phyloP scores from a whole-genome alignment of 1,140 invertebrate genomes.

The Meteorus sp. region DNA sequence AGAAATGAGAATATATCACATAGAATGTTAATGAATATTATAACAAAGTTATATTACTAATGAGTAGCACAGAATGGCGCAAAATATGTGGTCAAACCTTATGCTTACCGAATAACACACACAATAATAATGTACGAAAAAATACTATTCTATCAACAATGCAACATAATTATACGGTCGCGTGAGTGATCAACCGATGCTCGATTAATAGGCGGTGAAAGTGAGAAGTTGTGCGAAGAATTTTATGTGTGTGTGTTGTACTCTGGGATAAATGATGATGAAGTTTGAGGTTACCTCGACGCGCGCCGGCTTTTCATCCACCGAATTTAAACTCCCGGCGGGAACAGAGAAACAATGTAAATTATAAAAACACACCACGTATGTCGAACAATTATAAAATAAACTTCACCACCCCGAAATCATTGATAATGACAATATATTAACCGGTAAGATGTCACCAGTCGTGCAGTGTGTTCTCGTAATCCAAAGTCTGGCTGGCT shows the following conservation, averaged over 20 bases:
- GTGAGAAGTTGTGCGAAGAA: slow-evolving; percentile 17
- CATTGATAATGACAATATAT: background rate
- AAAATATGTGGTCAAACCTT: slow-evolving; percentile 2
- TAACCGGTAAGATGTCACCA: slow-evolving; percentile 24
- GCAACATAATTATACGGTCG: background rate
- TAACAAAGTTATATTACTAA: too few species aligned
- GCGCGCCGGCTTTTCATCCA: slow-evolving; percentile 52
- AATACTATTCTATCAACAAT: background rate
- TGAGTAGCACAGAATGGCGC: background rate
- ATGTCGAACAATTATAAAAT: background rate
- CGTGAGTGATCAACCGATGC: background rate
- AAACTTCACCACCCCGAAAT: background rate
- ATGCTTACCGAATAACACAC: too few species aligned
- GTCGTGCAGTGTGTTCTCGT: slow-evolving; percentile 16
- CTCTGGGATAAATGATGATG: slow-evolving; percentile 4
- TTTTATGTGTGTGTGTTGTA: slow-evolving; percentile 4
- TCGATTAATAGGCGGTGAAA: slow-evolving; percentile 26
- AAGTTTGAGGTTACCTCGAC: slow-evolving; percentile 55
- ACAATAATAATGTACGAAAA: too few species aligned
- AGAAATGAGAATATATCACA: background rate
- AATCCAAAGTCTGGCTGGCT: slow-evolving; percentile 39
- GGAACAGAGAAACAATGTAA: slow-evolving; percentile 1
- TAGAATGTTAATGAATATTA: too few species aligned
- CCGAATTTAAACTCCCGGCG: slow-evolving; percentile 13
- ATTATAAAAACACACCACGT: background rate